Evolutionary conservation across 23 tunicate species (phyloP).

Genomic region (Styela plicata): DNA sequence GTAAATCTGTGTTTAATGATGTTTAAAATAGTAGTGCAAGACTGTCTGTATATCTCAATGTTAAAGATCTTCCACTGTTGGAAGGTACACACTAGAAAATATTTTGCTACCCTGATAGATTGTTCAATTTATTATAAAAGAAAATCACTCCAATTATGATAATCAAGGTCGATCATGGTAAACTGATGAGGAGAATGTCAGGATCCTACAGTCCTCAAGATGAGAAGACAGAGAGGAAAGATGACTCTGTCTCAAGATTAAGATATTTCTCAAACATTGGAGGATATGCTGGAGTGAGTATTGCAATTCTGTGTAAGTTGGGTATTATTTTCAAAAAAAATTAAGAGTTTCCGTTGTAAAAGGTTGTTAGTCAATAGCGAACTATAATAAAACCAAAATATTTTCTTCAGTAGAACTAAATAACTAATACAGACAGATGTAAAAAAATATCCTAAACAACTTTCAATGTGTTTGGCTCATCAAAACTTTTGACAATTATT

Average conservation of each 20-base stretch:
- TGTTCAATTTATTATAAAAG: no score
- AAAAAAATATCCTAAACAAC: no score
- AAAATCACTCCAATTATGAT: background rate
- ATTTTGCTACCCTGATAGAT: no score
- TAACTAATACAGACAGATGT: background rate
- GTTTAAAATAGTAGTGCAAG: no score
- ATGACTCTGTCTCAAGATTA: constrained; percentile 4
- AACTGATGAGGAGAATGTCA: constrained; percentile 48
- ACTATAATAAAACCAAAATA: background rate
- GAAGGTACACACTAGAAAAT: no score
- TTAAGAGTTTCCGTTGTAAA: background rate
- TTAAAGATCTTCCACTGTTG: no score
- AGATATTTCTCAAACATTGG: constrained; percentile 76
- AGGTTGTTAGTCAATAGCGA: background rate
- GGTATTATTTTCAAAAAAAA: background rate
- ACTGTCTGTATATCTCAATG: no score
- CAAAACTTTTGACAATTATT: no score
- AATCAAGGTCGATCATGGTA: constrained; percentile 53
- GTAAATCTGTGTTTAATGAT: no score
- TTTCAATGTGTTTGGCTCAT: no score
- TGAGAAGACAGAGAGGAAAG: constrained; percentile 13
- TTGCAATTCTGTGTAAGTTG: background rate
- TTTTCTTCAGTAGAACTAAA: background rate
- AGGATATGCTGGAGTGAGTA: constrained; percentile 69
- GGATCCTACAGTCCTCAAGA: constrained; percentile 32